Evolutionary conservation across 2,113 vertebrate genomes (phyloP).

Genomic region (Burhinus bistriatus): DNA sequence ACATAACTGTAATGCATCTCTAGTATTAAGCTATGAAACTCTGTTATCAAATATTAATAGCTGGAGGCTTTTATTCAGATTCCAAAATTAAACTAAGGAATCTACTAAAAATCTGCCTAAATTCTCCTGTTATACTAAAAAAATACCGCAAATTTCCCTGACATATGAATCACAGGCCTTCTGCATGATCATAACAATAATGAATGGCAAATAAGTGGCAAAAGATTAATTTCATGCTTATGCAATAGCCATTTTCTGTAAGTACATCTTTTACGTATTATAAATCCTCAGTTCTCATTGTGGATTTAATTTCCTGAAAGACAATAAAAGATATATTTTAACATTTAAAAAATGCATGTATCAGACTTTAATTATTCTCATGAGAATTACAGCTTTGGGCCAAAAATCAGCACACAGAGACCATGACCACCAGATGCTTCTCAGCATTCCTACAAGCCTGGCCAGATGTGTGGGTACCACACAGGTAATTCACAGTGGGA

Average conservation of each 20-base stretch:
- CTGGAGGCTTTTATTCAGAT: neutral
- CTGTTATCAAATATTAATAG: neutral
- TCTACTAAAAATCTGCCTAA: neutral
- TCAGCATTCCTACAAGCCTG: neutral
- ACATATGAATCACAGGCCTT: neutral
- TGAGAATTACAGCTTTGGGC: neutral
- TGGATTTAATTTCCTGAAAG: neutral
- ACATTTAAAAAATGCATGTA: neutral
- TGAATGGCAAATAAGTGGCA: neutral
- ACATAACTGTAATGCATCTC: neutral
- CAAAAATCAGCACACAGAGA: neutral
- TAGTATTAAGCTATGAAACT: neutral
- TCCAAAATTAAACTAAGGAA: neutral
- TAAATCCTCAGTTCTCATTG: neutral
- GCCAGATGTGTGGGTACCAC: neutral
- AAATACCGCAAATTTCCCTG: neutral
- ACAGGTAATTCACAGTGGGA: neutral
- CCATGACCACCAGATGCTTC: neutral
- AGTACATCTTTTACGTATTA: neutral
- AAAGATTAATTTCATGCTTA: neutral
- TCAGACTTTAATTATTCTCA: neutral
- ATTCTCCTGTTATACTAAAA: neutral
- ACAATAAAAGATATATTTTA: neutral
- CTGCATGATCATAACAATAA: neutral
- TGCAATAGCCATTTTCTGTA: neutral